Evolutionary conservation across 2,797 vertebrate species (phyloP).

Genomic region (Myotis pilosus): DNA sequence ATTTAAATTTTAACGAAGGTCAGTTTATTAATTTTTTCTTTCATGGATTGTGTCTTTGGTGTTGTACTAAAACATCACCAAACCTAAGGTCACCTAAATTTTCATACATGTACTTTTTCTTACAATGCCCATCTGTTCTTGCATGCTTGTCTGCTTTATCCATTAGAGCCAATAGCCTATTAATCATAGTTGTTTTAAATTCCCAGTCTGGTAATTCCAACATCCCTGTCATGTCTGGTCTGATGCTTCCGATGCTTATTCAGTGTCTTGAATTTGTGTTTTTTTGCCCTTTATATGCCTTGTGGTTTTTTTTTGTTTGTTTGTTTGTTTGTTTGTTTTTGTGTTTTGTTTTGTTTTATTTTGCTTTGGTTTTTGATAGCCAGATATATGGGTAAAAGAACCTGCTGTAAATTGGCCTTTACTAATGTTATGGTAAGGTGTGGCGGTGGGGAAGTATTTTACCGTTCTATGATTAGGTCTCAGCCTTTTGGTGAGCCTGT

Average conservation of each 20-base stretch:
- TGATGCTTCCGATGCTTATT: background rate
- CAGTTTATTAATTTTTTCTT: background rate
- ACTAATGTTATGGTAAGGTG: background rate
- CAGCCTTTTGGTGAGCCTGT: background rate
- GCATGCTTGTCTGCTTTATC: background rate
- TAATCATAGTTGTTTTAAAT: background rate
- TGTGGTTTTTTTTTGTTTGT: background rate
- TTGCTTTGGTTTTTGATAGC: background rate
- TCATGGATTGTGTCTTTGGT: background rate
- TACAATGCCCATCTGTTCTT: background rate
- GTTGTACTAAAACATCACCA: background rate
- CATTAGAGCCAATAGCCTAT: background rate
- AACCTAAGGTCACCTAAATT: background rate
- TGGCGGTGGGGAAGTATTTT: background rate
- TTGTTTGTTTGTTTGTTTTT: too few species aligned
- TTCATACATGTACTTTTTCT: background rate
- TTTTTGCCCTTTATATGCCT: background rate
- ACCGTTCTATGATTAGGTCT: background rate
- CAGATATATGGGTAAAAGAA: background rate
- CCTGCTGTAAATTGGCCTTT: background rate
- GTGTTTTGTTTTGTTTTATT: background rate
- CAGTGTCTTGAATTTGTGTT: background rate
- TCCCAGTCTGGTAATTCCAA: background rate
- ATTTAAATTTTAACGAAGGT: background rate
- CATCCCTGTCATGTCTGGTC: background rate